Base-by-base conservation (phyloP, 2,888 invertebrate species). In the Strigamia maritima region DNA sequence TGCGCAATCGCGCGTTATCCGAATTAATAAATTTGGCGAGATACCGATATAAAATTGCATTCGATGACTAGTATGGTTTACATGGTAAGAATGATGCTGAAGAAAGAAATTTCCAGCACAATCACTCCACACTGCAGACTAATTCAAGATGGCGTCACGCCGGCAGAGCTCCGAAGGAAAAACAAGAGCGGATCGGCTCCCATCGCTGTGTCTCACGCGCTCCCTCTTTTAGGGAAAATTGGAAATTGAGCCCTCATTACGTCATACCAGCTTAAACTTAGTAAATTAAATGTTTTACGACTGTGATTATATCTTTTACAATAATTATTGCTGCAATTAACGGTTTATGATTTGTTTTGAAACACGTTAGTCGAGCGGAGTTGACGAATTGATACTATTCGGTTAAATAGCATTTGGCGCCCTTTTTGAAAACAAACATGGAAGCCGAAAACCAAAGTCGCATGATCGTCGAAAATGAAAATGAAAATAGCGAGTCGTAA, bases 91-190 rank as follows among this genome's bases (percentile, higher is more conserved):
- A 38, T 76, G 35, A 38, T 8, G 26, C 76, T 26, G 19, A 44
- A 26, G 44, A 40, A 40, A 76, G 76, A 76, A 76, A 38, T 76
- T 76, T 40, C 76, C 76, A 76, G 76, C 40, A 76, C 76, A 76
- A 40, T 38, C 76, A 76, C 22, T 76, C 26, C 76, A 28, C 22
- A 76, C 22, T 76, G 76, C 76, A 76, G 44, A 76, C 76, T 44
- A 22, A 76, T 38, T 38, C 76, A 76, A 76, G 38, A 76, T 76
- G 76, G 76, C 76, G 76, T 38, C 76, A 60, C 75, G 60, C 60
- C 60, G 60, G 22, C 60, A 60, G 60, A 60, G 60, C 22, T 22
- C 54, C 54, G 54, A 54, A 54, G 54, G 54, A 54, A 54, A 54
- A 60, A 60, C 60, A 60, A 60, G 60, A 60, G 60, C 60, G 60